Base-by-base conservation (phyloP, 2,113 vertebrate species). In the Salvelinus alpinus region DNA sequence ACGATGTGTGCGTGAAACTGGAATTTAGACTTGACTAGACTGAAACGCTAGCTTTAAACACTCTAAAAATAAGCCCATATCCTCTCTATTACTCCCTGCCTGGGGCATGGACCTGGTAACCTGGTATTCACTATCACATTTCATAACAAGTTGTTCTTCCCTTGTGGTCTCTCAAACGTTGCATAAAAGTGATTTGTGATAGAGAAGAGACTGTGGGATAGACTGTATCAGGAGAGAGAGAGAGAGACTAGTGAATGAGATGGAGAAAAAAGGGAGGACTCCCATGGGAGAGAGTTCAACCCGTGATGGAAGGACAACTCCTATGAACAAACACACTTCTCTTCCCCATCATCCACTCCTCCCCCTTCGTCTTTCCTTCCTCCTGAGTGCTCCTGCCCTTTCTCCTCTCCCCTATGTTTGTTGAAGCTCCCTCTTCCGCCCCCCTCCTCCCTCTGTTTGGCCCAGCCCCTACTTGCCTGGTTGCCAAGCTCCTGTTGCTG, bases 401-500 rank as follows among this genome's bases (percentile, higher is more conserved):
- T 74, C 14, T 84, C 80, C 80, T 82, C 69, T 66, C 18, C 51
- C 51, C 51, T 68, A 34, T 20, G 27, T 34, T 34, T 38, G 72
- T 82, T 81, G 18, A 16, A 20, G 72, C 83, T 82, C 57, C 31
- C 66, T 76, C 78, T 82, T 80, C 34, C 6, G 6, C 34, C 34
- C 34, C 34, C 6, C 22, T 65, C 80, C 78, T 81, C 81, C 80
- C 66, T 74, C 80, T 65, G 60, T 60, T 79, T 57, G 72, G 82
- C 80, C 84, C 83, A 22, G 72, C 85, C 82, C 80, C 76, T 78
- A 80, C 79, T 71, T 72, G 83, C 78, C 73, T 18, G 64, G 85
- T 91, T 90, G 82, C 86, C 82, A 88, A 80, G 87, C 83, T 84
- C 79, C 88, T 82, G 87, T 84, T 87, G 85, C 86, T 86, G 84